phyloP scores from a whole-genome alignment of 2,113 vertebrate genomes.

The Ceuthmochares aereus region DNA sequence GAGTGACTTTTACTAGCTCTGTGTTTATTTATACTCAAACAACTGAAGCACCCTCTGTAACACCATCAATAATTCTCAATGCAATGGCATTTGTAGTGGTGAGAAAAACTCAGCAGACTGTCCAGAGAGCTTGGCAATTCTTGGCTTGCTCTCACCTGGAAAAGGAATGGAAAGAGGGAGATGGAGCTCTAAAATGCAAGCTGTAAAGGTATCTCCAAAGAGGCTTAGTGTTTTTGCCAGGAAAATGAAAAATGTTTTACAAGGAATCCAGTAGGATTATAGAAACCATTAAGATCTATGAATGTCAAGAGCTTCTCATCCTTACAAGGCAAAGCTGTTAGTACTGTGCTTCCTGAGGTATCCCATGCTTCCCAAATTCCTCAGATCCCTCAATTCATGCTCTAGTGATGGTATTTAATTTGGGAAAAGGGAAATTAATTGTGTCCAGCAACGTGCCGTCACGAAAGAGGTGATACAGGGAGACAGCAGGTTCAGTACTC shows the following conservation, averaged over 20 bases:
- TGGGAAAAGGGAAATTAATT: background rate
- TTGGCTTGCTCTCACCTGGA: background rate
- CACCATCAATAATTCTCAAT: background rate
- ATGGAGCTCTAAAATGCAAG: background rate
- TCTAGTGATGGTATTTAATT: background rate
- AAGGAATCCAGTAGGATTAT: background rate
- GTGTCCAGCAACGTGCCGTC: background rate
- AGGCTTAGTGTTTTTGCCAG: background rate
- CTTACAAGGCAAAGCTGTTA: background rate
- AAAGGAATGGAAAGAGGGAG: background rate
- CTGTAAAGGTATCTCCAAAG: background rate
- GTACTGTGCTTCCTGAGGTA: background rate
- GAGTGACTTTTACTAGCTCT: conserved; percentile 8
- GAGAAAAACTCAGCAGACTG: background rate
- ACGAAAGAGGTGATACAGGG: background rate
- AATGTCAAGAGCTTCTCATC: background rate
- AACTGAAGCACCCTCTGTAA: background rate
- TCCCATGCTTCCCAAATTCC: background rate
- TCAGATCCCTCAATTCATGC: background rate
- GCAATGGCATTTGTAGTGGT: background rate
- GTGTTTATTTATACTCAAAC: conserved; percentile 34
- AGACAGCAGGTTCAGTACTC: background rate
- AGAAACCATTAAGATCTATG: background rate
- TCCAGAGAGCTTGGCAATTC: background rate
- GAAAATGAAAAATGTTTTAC: conserved; percentile 9